A percentile compares a stretch with the other conserved stretches of the same genome.
Evolutionary conservation across 2,888 invertebrate genomes (phyloP).

Genomic region (Hirtodrosophila alboralis): DNA sequence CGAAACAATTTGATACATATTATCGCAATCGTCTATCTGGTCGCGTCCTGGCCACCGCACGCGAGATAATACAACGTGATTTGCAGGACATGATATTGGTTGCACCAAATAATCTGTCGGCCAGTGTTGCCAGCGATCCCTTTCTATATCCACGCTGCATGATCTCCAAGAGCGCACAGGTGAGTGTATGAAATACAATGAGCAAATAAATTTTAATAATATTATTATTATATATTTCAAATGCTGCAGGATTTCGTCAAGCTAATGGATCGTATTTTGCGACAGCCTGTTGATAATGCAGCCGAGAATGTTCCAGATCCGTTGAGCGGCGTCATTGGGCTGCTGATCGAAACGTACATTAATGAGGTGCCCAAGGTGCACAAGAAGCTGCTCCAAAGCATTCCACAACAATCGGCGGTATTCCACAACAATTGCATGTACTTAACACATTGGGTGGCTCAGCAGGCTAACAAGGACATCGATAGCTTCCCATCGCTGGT

Average conservation of each 20-base stretch:
- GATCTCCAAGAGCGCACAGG: constrained; percentile 84
- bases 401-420: constrained; percentile 93
- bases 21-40: constrained; percentile 91
- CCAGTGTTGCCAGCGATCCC: constrained; percentile 75
- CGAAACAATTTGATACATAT: constrained; percentile 89
- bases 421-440: constrained; percentile 97
- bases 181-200: constrained; percentile 51
- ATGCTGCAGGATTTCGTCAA: constrained; percentile 75
- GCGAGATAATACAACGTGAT: constrained; percentile 91
- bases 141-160: constrained; percentile 83
- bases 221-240: no score
- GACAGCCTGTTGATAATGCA: constrained; percentile 58
- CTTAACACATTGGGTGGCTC: constrained; percentile 90
- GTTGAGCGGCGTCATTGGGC: constrained; percentile 56
- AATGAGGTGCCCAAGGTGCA: constrained; percentile 92
- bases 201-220: no score
- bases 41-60: constrained; percentile 88
- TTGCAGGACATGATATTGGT: constrained; percentile 89
- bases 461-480: constrained; percentile 85
- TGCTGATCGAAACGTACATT: constrained; percentile 90
- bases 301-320: constrained; percentile 58
- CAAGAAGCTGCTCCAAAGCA: constrained; percentile 90
- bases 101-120: constrained; percentile 83
- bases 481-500: constrained; percentile 88
- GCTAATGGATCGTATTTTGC: constrained; percentile 82